Evolutionary conservation across 2,113 vertebrate species (phyloP), one percentile per base, ranked within the genome.

Genomic region (Lichenostomus cassidix): DNA sequence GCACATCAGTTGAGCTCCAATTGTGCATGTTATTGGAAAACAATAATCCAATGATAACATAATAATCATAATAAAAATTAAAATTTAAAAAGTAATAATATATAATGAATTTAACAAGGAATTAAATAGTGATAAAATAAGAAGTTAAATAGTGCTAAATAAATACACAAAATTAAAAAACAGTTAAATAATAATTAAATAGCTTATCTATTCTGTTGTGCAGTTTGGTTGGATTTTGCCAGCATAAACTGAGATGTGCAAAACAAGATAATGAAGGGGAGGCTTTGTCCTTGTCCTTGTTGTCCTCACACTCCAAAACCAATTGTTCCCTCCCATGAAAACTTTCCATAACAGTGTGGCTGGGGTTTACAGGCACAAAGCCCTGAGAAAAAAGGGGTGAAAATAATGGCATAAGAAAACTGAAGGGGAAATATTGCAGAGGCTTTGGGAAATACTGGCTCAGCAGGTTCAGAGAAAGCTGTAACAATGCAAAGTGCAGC

Each of bases 261-360:
- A 71, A 91, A 23, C 6, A 81, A 31, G 19, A 29, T 39, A 59
- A 42, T 23, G 25, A 81, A 87, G 3, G 14, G 20, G 4, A n/a
- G 3, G 4, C 62, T 87, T 93, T 68, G 35, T 55, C 29, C 23
- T 39, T 68, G 35, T 55, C 29, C 23, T 39, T 62, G 3, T 22
- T 27, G 3, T 53, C 8, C 2, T 8, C 5, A 14, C 0, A 0
- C 4, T 7, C 27, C 46, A 35, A 46, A 87, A 47, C 19, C 9
- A 69, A 25, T 58, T 88, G 12, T 31, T 90, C 9, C n/a, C 67
- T 69, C 44, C 29, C 1, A 0, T 47, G 17, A 64, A 91, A 81
- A 84, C 21, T 60, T 90, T 23, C 27, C 16, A 2, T 35, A 64
- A 39, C 29, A 64, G 23, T 16, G 21, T 28, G 37, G 4, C 31